Percentiles rank a stretch among this genome's conserved stretches.
These are phyloP conservation scores for Palaemon carinicauda DNA, from an alignment of 1,140 invertebrate genomes.

Conservation along the genomic window DNA sequence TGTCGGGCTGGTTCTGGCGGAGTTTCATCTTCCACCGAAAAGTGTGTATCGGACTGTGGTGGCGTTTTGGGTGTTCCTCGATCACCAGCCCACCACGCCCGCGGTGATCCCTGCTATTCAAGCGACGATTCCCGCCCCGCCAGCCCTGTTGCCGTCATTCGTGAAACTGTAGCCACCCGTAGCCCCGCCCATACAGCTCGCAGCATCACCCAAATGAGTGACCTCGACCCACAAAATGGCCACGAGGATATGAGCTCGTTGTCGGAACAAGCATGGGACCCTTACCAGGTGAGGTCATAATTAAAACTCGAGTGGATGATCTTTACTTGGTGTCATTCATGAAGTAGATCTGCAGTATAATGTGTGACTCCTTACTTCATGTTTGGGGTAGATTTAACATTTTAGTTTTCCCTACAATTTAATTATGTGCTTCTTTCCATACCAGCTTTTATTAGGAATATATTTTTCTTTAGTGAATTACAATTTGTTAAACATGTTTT, in stretches of 20 bases:
- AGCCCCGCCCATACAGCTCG: slow-evolving; percentile 25
- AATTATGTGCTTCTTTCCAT: no score
- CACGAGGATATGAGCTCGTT: slow-evolving; percentile 74
- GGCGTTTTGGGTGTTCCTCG: slow-evolving; percentile 37
- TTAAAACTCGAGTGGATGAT: not conserved
- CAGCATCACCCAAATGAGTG: slow-evolving; percentile 27
- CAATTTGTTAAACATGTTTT: no score
- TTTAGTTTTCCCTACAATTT: no score
- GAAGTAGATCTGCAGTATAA: not conserved
- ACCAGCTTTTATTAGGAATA: no score
- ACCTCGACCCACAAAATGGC: slow-evolving; percentile 43
- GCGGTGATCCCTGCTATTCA: not conserved
- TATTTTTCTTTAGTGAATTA: no score
- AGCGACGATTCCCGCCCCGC: slow-evolving; percentile 20
- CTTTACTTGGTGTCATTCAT: not conserved
- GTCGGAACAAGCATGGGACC: slow-evolving; percentile 80
- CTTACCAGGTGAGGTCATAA: slow-evolving; percentile 66
- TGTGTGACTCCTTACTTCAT: no score
- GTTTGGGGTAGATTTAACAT: no score
- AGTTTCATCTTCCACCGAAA: slow-evolving; percentile 55
- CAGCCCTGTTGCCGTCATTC: slow-evolving; percentile 13
- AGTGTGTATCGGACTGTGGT: slow-evolving; percentile 49
- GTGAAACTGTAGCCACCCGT: not conserved
- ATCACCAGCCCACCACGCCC: not conserved
- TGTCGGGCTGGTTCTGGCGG: slow-evolving; percentile 30